A percentile compares a stretch with the other conserved stretches of the same genome.
phyloP scores from a whole-genome alignment of 92 coral and sea anemone genomes.

The Blastomussa wellsi region DNA sequence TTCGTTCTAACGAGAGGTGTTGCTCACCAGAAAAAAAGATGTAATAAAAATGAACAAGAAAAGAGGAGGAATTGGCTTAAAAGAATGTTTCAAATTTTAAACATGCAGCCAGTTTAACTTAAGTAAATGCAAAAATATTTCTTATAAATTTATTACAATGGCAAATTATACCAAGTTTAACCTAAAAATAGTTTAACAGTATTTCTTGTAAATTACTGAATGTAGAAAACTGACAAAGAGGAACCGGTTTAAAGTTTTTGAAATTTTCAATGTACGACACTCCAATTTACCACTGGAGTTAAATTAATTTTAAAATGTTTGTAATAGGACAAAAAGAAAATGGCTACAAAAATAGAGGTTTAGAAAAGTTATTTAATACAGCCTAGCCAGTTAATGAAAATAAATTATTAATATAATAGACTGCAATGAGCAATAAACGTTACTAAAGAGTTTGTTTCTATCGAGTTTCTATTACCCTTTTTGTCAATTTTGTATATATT shows the following conservation, averaged over 20 bases:
- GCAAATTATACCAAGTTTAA: background rate
- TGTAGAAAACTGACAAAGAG: background rate
- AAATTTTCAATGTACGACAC: background rate
- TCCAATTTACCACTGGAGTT: background rate
- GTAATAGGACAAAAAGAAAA: background rate
- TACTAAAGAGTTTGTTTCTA: background rate
- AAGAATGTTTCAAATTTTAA: background rate
- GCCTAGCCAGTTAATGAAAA: background rate
- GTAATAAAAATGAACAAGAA: background rate
- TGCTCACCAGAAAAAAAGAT: background rate
- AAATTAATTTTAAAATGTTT: background rate
- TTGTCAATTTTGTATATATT: too few species aligned
- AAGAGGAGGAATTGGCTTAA: too few species aligned
- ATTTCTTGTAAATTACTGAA: background rate
- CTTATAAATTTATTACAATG: too few species aligned
- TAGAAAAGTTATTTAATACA: background rate
- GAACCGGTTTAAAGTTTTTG: background rate
- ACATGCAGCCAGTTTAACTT: background rate
- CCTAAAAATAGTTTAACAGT: background rate
- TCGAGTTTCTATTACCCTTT: too few species aligned
- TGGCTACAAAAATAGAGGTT: background rate
- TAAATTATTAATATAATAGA: background rate
- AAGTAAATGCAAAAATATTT: background rate
- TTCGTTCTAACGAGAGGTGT: background rate
- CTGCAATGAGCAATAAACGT: background rate